A percentile compares a stretch with the other conserved stretches of the same genome.
phyloP scores from a whole-genome alignment of 2,888 invertebrate genomes.

The Tachina grossa region DNA sequence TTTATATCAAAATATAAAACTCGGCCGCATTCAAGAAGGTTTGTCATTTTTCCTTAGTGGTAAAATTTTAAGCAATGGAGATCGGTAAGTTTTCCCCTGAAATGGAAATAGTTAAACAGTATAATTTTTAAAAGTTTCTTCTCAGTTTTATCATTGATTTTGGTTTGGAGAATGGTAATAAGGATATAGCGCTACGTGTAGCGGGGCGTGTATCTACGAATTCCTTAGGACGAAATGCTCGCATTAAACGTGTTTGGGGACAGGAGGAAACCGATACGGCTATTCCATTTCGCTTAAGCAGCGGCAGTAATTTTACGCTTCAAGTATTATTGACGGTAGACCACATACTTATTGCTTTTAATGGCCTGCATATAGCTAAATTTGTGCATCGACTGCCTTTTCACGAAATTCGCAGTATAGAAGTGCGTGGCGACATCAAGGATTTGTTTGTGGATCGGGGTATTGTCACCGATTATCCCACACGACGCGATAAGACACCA shows the following conservation, averaged over 20 bases:
- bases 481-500: constrained; percentile 64
- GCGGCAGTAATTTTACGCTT: constrained; percentile 81
- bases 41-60: constrained; percentile 41
- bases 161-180: constrained; percentile 44
- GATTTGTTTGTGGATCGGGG: constrained; percentile 83
- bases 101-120: background rate
- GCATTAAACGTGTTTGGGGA: constrained; percentile 87
- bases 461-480: constrained; percentile 76
- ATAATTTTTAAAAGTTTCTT: background rate
- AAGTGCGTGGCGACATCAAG: constrained; percentile 86
- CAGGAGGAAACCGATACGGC: constrained; percentile 86
- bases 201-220: constrained; percentile 89
- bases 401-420: constrained; percentile 84
- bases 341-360: constrained; percentile 86
- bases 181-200: constrained; percentile 88
- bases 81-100: constrained; percentile 36
- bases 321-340: constrained; percentile 85
- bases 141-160: constrained; percentile 51
- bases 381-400: constrained; percentile 86
- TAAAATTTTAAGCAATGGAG: constrained; percentile 7
- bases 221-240: constrained; percentile 89
- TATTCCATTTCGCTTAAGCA: constrained; percentile 80
- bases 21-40: constrained; percentile 47
- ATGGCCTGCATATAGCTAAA: constrained; percentile 88
- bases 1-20: constrained; percentile 38